Evolutionary conservation across 2,888 invertebrate species (phyloP).

Genomic region (Ferdinandea cuprea): DNA sequence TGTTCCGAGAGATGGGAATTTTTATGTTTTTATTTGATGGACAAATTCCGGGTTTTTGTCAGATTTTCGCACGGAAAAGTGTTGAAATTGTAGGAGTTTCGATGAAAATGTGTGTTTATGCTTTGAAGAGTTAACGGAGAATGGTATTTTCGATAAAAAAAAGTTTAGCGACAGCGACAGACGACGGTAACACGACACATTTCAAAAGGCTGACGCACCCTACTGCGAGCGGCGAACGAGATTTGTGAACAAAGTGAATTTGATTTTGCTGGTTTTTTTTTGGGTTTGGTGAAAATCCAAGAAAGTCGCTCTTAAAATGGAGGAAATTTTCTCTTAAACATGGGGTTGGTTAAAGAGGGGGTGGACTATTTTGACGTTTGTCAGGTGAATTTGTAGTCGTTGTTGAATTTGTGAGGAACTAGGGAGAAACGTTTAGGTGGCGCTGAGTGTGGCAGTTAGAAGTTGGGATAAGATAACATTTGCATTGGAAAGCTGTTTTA

Average conservation of each 20-base stretch:
- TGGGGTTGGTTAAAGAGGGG: background rate
- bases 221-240: conserved; percentile 64
- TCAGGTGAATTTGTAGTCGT: conserved; percentile 33
- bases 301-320: conserved; percentile 20
- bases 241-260: conserved; percentile 69
- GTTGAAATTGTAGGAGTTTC: conserved; percentile 17
- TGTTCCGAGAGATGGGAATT: conserved; percentile 21
- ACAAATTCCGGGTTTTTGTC: conserved; percentile 20
- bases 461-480: too few species aligned
- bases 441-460: background rate
- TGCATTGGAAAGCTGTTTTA: too few species aligned
- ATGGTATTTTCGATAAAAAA: conserved; percentile 37
- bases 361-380: conserved; percentile 45
- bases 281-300: conserved; percentile 10
- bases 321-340: background rate
- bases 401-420: background rate
- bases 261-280: conserved; percentile 36
- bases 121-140: conserved; percentile 41
- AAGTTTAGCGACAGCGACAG: conserved; percentile 33
- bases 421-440: conserved; percentile 20
- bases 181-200: conserved; percentile 49
- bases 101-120: conserved; percentile 16
- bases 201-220: conserved; percentile 73
- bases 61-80: conserved; percentile 25
- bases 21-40: conserved; percentile 21